phyloP scores from a whole-genome alignment of 2,113 vertebrate genomes.

The Cyprinus carpio region DNA sequence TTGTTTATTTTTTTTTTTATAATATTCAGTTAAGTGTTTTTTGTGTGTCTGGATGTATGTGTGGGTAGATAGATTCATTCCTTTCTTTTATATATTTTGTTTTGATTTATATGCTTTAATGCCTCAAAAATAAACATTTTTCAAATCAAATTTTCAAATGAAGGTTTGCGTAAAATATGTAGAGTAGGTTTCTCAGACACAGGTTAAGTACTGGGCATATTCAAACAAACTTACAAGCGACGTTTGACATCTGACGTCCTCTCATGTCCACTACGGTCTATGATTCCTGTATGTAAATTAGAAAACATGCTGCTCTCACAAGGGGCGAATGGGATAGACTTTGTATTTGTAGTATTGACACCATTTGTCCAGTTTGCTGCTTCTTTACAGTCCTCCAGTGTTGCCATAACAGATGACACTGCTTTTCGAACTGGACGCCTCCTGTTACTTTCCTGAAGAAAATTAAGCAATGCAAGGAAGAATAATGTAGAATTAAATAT shows the following conservation, averaged over 20 bases:
- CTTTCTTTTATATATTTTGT: neutral
- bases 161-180: neutral
- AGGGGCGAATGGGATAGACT: slow-evolving; percentile 26
- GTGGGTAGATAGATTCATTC: neutral
- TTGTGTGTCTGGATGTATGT: neutral
- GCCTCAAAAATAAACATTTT: neutral
- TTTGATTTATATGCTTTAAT: neutral
- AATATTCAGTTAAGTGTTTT: neutral
- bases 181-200: neutral
- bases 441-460: slow-evolving; percentile 77
- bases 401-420: neutral
- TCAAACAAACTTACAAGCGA: slow-evolving; percentile 60
- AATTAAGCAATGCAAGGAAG: neutral
- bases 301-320: neutral
- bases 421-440: slow-evolving; percentile 68
- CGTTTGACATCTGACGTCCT: slow-evolving; percentile 27
- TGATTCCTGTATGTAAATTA: slow-evolving; percentile 23
- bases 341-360: neutral
- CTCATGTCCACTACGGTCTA: slow-evolving; percentile 33
- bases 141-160: neutral
- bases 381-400: slow-evolving; percentile 56
- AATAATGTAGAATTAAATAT: neutral
- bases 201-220: neutral
- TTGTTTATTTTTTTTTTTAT: neutral
- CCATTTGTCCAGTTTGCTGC: slow-evolving; percentile 30